A percentile compares a stretch with the other conserved stretches of the same genome.
Conservation (phyloP, 2,113 vertebrate genomes). For the Odocoileus virginianus region DNA sequence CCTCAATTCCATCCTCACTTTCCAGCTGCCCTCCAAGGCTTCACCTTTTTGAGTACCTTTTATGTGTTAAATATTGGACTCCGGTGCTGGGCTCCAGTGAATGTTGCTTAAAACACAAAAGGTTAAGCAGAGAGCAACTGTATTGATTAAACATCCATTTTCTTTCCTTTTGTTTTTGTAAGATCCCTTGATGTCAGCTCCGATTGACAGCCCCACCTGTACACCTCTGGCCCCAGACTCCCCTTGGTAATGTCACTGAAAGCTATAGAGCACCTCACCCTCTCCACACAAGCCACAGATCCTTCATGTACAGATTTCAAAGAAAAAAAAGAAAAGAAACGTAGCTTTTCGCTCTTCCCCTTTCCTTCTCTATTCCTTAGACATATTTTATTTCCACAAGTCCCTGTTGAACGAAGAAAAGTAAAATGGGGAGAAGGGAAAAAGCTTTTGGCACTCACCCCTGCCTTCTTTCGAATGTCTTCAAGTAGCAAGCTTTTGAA, state of each 20-base stretch:
- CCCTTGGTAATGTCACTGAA: constrained; percentile 48
- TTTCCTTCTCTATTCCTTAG: constrained; percentile 34
- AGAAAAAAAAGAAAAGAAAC: neutral
- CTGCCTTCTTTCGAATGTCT: constrained; percentile 27
- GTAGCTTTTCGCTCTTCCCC: constrained; percentile 47
- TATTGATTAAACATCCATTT: constrained; percentile 77
- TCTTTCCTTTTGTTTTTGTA: constrained; percentile 68
- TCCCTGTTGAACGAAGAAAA: constrained; percentile 56
- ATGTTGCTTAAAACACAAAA: constrained; percentile 74
- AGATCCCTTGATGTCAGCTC: constrained; percentile 60
- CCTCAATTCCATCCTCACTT: constrained; percentile 41
- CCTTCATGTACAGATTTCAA: constrained; percentile 65
- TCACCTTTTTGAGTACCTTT: constrained; percentile 63
- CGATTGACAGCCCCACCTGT: constrained; percentile 57
- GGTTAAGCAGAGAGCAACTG: constrained; percentile 71
- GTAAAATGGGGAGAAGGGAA: constrained; percentile 7
- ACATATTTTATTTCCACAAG: constrained; percentile 51
- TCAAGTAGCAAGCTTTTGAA: constrained; percentile 53
- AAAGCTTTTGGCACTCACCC: neutral
- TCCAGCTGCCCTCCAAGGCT: constrained; percentile 31
- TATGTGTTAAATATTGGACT: constrained; percentile 65
- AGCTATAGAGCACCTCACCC: constrained; percentile 12
- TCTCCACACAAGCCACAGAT: constrained; percentile 23
- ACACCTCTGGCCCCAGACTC: constrained; percentile 42
- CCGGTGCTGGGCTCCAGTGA: constrained; percentile 45